Evolutionary conservation across 2,888 invertebrate genomes (phyloP).

Genomic region (Philhelius pedissequus): DNA sequence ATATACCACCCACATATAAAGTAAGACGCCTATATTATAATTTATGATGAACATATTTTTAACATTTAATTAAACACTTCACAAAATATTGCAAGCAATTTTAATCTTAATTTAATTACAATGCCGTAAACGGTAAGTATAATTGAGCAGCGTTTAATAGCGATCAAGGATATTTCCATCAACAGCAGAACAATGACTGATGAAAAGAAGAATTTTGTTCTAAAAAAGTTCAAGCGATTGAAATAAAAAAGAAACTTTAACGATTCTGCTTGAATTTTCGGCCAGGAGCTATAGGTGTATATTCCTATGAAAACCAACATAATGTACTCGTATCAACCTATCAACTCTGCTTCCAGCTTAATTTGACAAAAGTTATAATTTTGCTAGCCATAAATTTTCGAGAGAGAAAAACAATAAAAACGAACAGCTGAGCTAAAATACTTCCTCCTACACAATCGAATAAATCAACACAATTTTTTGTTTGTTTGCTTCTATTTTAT

Average conservation of each 20-base stretch:
- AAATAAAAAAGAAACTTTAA: background rate
- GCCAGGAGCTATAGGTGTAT: background rate
- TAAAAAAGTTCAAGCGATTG: background rate
- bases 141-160: background rate
- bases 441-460: background rate
- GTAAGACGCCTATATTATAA: too few species aligned
- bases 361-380: conserved; percentile 42
- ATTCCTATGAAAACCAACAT: background rate
- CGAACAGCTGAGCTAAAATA: background rate
- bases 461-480: conserved; percentile 5
- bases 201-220: background rate
- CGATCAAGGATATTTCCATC: background rate
- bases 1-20: too few species aligned
- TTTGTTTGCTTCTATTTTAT: background rate
- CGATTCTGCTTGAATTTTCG: background rate
- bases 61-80: conserved; percentile 51
- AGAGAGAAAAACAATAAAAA: conserved; percentile 52
- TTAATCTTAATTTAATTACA: background rate
- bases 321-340: too few species aligned
- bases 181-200: background rate
- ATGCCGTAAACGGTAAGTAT: background rate
- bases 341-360: background rate
- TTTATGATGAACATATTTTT: conserved; percentile 38
- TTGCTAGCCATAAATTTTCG: conserved; percentile 25
- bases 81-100: conserved; percentile 40